Base-by-base conservation (phyloP, 2,888 invertebrate genomes). In the Melipona bicolor region DNA sequence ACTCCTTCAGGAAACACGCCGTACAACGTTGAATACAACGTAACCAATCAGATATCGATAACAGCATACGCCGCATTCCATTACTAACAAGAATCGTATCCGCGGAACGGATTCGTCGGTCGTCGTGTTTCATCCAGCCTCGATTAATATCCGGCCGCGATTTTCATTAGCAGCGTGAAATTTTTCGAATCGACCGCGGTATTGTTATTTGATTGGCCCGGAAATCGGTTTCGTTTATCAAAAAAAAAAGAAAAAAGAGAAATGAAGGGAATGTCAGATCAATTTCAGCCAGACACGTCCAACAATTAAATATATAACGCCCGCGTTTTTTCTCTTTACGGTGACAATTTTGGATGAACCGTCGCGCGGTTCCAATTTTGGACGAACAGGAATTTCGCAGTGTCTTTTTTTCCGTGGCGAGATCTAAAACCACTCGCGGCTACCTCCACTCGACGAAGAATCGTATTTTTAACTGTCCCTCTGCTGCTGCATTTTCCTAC, bases 381-480 rank as follows among this genome's bases (percentile, higher is more conserved):
- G 88, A 71, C 17, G 79, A 78, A 65, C 65, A 52, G 79, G 76
- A 82, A 87, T 89, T 84, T 80, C 71, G 61, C 52, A 72, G 77
- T 36, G 24, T 54, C 32, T 77, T 87, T 75, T 75, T 81, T 65
- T 62, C 43, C 19, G 15, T 56, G 64, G 69, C 43, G 24, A 27
- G 73, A 71, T 69, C 87, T 85, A 77, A 87, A 82, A 87, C 68
- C 59, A 81, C 79, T 67, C 80, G 72, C 52, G 74, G 19, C n/a
- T 67, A 27, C 36, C 70, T 49, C 36, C 86, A 83, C 90, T 90
- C 83, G 85, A 91, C 90, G 90, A 90, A 90, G 90, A 90, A 91
- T 85, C 89, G 87, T 90, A 91, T 90, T 90, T 90, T 90, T 90
- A 90, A 91, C 90, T 86, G 83, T 78, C 85, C 75, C 89, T 82